Evolutionary conservation across 1,140 invertebrate genomes (phyloP).

Genomic region (Magallana gigas): DNA sequence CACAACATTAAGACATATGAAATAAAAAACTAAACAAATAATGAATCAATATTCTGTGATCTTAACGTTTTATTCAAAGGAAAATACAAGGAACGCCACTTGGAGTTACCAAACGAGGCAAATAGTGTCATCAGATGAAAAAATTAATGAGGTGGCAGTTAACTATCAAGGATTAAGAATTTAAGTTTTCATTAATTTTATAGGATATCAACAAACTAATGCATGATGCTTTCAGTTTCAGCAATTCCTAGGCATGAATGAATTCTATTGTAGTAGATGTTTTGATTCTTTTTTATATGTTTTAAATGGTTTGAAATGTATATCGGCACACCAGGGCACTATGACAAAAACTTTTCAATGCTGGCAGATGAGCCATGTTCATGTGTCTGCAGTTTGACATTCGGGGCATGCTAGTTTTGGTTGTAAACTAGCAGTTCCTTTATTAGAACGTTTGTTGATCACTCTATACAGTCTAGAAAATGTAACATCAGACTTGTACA

Average conservation of each 20-base stretch:
- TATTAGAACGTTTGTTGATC: conserved; percentile 11
- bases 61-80: too few species aligned
- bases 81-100: too few species aligned
- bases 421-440: background rate
- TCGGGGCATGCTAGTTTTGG: background rate
- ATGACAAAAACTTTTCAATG: background rate
- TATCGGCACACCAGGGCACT: conserved; percentile 11
- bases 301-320: background rate
- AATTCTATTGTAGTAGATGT: too few species aligned
- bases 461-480: background rate
- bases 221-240: background rate
- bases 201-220: too few species aligned
- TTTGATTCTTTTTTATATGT: background rate
- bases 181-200: too few species aligned
- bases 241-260: background rate
- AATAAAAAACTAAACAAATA: too few species aligned
- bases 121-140: too few species aligned
- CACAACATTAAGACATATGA: too few species aligned
- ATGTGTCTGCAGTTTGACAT: background rate
- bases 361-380: background rate
- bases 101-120: too few species aligned
- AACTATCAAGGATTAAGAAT: too few species aligned
- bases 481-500: background rate
- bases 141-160: too few species aligned
- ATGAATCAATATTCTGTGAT: too few species aligned